Evolutionary conservation across 2,113 vertebrate species (phyloP), one percentile per base, ranked within the genome.

Genomic region (Mohoua ochrocephala): DNA sequence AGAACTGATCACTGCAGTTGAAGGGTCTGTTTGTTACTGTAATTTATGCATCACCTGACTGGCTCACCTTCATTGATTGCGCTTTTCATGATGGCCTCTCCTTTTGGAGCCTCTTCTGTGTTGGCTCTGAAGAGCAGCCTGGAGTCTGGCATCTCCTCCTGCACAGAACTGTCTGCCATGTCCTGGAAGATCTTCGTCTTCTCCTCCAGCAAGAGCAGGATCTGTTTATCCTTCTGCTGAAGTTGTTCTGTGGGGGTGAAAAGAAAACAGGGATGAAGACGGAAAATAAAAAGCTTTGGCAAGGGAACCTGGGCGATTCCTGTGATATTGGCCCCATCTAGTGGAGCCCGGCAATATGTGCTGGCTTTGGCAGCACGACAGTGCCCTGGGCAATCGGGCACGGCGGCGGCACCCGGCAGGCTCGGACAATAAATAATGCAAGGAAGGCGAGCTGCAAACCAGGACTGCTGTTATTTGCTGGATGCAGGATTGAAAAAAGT

Each of bases 201-300:
- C 95, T 99, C 99, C 92, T 99, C 98, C 92, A 99, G 96, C 63
- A 99, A 94, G 13, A 97, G 96, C 69, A 99, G 96, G 89, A 99
- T 99, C 97, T 99, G 99, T 28, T 98, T 98, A 74, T 99, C 99
- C 97, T 99, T 99, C 91, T 99, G 98, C 27, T 98, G 98, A 78
- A 99, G 98, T 96, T 99, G 97, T 54, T 99, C 99, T 99, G 97
- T 76, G 63, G 30, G 37, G 85, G 57, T 14, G 56, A 85, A 87
- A 1, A 47, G 65, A 84, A 68, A 90, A 68, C 13, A 26, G 56
- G 50, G 65, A 76, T 57, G 39, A 73, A 60, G 71, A 77, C 18
- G 76, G n/a, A 60, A 70, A 63, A 22, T 12, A 65, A 86, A 86
- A 87, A 78, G 21, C 79, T 15, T 19, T 19, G 3, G 49, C 35